Base-by-base conservation (phyloP, 2,797 vertebrate genomes). In the Leptatherina wallacei region DNA sequence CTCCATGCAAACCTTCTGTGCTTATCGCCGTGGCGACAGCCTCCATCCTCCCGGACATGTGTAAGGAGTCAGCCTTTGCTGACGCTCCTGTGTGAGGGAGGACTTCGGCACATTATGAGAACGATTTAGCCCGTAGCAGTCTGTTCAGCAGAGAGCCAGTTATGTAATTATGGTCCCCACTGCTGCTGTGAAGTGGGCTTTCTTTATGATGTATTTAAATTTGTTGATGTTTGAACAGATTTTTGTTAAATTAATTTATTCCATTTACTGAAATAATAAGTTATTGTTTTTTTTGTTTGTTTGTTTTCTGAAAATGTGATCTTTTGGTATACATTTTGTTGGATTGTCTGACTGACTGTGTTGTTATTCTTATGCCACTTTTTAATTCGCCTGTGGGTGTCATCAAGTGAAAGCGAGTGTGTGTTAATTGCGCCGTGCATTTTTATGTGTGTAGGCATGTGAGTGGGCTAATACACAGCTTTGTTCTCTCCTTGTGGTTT, bases 141-240 rank as follows among this genome's bases (percentile, higher is more conserved):
- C 78, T 84, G 80, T 83, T 82, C 69, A 85, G 68, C 83, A 72
- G 75, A 81, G 69, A 65, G 73, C 32, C 51, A 38, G 57, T 91
- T 88, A 85, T 84, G 83, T 91, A 88, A 91, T 83, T 47, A 82
- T 27, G 59, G 68, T 73, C 76, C 85, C 75, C 51, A 2, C 71
- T 78, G 75, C 61, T 82, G 73, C 82, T 66, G 79, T 69, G 78
- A 70, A 83, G 83, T 65, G 80, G 80, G 69, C 75, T 71, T 61
- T 60, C 42, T 61, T 58, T 35, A 75, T 85, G 77, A 75, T 85
- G 85, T 89, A 77, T 84, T 81, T 61, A 69, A 75, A 85, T 68
- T 66, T 62, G 70, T 77, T 73, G 64, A 81, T 62, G 75, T 86
- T 65, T 75, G 63, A 85, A 61, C 70, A 79, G 69, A 72, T 78